Evolutionary conservation across 2,797 vertebrate genomes (phyloP).

Genomic region (Cygnus olor): DNA sequence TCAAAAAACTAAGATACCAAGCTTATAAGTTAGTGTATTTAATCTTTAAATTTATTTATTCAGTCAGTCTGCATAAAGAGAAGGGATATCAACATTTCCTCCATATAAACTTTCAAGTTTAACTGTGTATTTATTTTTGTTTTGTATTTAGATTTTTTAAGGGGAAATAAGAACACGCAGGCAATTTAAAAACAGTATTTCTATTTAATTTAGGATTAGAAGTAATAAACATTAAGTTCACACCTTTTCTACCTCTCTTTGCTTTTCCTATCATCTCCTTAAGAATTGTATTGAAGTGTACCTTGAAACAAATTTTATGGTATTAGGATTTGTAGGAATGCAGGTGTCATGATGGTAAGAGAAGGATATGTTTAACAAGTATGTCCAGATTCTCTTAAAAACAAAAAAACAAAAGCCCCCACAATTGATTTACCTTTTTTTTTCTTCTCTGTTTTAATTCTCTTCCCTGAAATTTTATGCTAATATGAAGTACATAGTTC

Average conservation of each 20-base stretch:
- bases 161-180: not conserved
- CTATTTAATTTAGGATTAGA: slow-evolving; percentile 5
- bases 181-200: not conserved
- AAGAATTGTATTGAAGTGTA: not conserved
- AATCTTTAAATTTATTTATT: not conserved
- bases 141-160: not conserved
- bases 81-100: not conserved
- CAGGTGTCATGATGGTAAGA: not conserved
- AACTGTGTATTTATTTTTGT: not conserved
- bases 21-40: not conserved
- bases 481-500: not conserved
- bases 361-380: not conserved
- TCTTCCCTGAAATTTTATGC: not conserved
- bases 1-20: fast-evolving
- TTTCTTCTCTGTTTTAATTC: not conserved
- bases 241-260: not conserved
- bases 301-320: not conserved
- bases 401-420: not conserved
- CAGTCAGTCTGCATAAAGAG: not conserved
- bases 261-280: not conserved
- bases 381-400: not conserved
- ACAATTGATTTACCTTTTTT: not conserved
- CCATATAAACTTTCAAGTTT: not conserved
- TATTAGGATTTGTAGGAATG: not conserved
- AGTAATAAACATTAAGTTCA: not conserved